Evolutionary conservation across 2,113 vertebrate species (phyloP), one percentile per base, ranked within the genome.

Genomic region (Protomyctophum bolini): DNA sequence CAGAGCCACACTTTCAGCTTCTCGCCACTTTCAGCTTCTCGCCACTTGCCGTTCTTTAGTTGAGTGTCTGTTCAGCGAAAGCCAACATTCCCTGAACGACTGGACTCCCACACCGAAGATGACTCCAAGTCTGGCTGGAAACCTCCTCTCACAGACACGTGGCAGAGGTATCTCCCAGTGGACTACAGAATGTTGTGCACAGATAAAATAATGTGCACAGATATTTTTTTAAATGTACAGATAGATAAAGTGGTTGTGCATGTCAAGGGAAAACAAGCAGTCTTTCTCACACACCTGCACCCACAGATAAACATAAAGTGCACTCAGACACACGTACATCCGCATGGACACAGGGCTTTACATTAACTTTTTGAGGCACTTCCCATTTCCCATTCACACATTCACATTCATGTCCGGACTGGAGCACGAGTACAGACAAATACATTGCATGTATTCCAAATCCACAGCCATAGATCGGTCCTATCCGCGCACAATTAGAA

Each of bases 41-140:
- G 60, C 80, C 73, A 57, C 75, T 58, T 7, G 41, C 57, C 76
- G 72, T 65, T 68, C 75, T 58, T 55, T 60, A 73, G 73, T 3
- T 57, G 15, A 41, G 33, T 87, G 84, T 86, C 86, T 89, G 80
- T 82, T 79, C 83, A 85, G 60, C 76, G 74, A 70, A 60, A 9
- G 65, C 63, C 47, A 48, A 73, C 75, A 75, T 81, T 84, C 84
- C 59, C 72, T 9, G 68, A 62, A 77, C 2, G 15, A 63, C 70
- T 77, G 1, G 15, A 63, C 70, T 77, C 65, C 69, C 0, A 8
- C 72, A 49, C 72, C 49, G 74, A 52, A 70, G 72, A 82, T 55
- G 47, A 29, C 58, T 60, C 28, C 28, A 72, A 70, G 61, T 66
- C 64, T 58, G 66, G 58, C 66, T 68, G 68, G 66, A 82, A 82